Evolutionary conservation across 2,797 vertebrate genomes (phyloP).

Genomic region (Petrocephalus schoutedeni): DNA sequence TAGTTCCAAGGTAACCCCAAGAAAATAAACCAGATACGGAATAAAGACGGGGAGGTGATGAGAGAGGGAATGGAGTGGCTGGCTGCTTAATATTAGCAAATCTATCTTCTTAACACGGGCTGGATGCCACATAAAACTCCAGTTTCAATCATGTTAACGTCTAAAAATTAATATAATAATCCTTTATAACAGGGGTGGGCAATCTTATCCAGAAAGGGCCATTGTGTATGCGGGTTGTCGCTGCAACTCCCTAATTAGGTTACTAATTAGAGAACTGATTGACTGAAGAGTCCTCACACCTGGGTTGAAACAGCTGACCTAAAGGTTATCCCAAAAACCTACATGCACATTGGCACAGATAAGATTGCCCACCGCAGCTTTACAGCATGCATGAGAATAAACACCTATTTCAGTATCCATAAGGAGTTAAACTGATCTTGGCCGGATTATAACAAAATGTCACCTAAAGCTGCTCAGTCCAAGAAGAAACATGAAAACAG

Average conservation of each 20-base stretch:
- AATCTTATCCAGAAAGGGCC: not conserved
- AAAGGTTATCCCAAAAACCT: no score
- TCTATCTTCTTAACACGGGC: constrained; percentile 50
- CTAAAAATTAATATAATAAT: not conserved
- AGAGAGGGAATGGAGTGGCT: constrained; percentile 54
- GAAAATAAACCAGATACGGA: constrained; percentile 13
- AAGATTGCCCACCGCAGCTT: no score
- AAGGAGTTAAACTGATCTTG: not conserved
- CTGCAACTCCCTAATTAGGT: no score
- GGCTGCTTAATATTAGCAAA: constrained; percentile 54
- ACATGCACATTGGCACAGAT: no score
- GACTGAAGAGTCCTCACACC: no score
- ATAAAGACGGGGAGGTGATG: constrained; percentile 30
- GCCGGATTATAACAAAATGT: not conserved
- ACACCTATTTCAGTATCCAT: not conserved
- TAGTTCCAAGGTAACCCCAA: constrained; percentile 48
- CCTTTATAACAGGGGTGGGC: not conserved
- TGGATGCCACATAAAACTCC: constrained; percentile 39
- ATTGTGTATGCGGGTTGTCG: no score
- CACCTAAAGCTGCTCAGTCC: not conserved
- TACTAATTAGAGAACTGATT: no score
- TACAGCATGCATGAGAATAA: not conserved
- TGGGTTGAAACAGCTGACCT: no score
- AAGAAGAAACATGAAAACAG: not conserved
- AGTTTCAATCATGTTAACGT: not conserved